Evolutionary conservation across 2,888 invertebrate genomes (phyloP), one percentile per base, ranked within the genome.

Genomic region (Hymenopus coronatus): DNA sequence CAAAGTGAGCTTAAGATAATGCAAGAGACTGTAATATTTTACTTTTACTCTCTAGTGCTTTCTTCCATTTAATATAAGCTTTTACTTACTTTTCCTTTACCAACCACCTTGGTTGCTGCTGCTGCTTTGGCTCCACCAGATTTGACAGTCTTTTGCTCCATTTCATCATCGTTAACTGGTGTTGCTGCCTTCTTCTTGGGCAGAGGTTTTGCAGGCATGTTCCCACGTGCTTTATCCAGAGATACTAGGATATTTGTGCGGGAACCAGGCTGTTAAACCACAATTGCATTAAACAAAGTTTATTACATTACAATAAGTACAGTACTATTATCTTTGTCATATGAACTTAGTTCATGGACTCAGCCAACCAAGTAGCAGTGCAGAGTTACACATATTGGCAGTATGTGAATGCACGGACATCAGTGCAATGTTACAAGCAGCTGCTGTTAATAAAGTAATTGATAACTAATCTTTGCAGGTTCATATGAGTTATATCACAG

Each of bases 211-310:
- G 97, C 94, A 0, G 98, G 98, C 85, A 98, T 93, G 93, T 96
- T 97, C 0, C 97, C 97, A 2, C 97, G 95, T 0, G 97, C 97
- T 92, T 98, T 98, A 91, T 98, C 98, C 88, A 98, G 93, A 0
- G 96, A 96, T 0, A 96, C 96, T 92, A 96, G 94, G n/a, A 98
- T 96, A 8, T 96, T 96, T 3, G 95, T 94, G 91, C 96, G 97
- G 0, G 97, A 97, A 1, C 96, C 96, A 6, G 97, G 97, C 94
- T 96, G 87, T 84, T 20, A 91, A 91, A 84, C 91, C 90, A 90
- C 89, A 27, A 89, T 88, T 1, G 28, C 46, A 86, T 85, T 3
- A 12, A 1, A 83, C n/a, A 20, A 28, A 40, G 12, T 30, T 30
- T 2, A 3, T 30, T 33, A 12, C 0, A 40, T 40, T 12, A 40